phyloP scores from a whole-genome alignment of 2,113 vertebrate species.

The Megaleporinus macrocephalus region DNA sequence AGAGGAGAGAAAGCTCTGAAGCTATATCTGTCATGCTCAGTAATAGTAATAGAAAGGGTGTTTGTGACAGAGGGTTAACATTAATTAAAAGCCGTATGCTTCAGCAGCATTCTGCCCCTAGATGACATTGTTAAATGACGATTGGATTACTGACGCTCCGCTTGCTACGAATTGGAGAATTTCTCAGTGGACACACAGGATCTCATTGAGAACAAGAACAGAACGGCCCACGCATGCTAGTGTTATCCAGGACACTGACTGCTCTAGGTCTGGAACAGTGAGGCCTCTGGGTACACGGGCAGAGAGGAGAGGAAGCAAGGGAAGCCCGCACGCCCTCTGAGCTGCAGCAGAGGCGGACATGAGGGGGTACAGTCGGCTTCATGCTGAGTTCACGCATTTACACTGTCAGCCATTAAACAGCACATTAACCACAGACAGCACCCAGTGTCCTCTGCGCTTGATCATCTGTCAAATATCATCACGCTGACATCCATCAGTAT shows the following conservation, averaged over 20 bases:
- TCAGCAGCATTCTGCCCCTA: slow-evolving; percentile 5
- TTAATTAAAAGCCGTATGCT: slow-evolving; percentile 37
- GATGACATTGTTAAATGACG: slow-evolving; percentile 19
- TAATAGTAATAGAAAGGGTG: not conserved
- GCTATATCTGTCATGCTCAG: not conserved
- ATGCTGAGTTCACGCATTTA: not conserved
- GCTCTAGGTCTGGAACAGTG: slow-evolving; percentile 33
- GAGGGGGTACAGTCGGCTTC: not conserved
- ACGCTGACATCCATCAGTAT: not conserved
- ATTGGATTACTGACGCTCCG: slow-evolving; percentile 57
- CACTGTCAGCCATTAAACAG: not conserved
- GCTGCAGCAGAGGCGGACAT: not conserved
- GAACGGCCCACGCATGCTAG: slow-evolving; percentile 23
- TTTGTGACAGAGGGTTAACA: slow-evolving; percentile 8
- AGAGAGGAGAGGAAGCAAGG: not conserved
- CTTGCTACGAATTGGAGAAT: slow-evolving; percentile 41
- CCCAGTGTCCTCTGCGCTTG: not conserved
- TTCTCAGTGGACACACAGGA: slow-evolving; percentile 38
- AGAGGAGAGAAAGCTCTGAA: no score
- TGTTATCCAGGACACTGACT: slow-evolving; percentile 42
- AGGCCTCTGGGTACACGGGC: not conserved
- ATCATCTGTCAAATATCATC: not conserved
- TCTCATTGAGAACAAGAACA: slow-evolving; percentile 39
- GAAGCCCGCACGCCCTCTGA: not conserved
- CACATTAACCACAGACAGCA: not conserved